phyloP scores from a whole-genome alignment of 2,888 invertebrate species.

The Nomada ruficornis region DNA sequence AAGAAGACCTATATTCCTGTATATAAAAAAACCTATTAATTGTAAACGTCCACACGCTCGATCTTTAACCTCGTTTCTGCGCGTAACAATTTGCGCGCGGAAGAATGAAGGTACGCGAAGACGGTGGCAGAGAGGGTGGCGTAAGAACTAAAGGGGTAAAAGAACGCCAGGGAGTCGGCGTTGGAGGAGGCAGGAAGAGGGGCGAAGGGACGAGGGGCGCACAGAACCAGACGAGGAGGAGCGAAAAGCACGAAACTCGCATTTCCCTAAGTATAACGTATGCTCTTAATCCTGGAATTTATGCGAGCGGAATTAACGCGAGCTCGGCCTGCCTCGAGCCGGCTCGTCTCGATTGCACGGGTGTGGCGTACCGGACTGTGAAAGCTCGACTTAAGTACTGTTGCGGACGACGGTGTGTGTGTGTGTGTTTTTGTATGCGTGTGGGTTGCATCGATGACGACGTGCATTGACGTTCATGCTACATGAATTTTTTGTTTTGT shows the following conservation, averaged over 20 bases:
- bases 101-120: conserved; percentile 5
- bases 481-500: too few species aligned
- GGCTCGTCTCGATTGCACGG: conserved; percentile 58
- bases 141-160: conserved; percentile 44
- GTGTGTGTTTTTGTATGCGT: neutral
- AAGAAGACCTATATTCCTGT: too few species aligned
- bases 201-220: conserved; percentile 20
- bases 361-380: conserved; percentile 35
- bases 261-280: conserved; percentile 82
- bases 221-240: conserved; percentile 54
- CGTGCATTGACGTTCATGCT: neutral
- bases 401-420: neutral
- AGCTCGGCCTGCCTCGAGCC: conserved; percentile 60
- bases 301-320: conserved; percentile 81
- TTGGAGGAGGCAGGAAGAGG: conserved; percentile 25
- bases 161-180: conserved; percentile 39
- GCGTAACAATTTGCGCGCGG: conserved; percentile 36
- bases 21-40: too few species aligned
- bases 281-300: conserved; percentile 82
- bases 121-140: neutral
- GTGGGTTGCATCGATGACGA: conserved; percentile 4
- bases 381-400: conserved; percentile 34
- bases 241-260: conserved; percentile 75
- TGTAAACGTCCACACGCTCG: conserved; percentile 15
- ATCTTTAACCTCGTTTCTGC: conserved; percentile 27